These are phyloP conservation scores for Eubasilissa regina DNA, from an alignment of 1,140 invertebrate genomes.

Conservation along the genomic window DNA sequence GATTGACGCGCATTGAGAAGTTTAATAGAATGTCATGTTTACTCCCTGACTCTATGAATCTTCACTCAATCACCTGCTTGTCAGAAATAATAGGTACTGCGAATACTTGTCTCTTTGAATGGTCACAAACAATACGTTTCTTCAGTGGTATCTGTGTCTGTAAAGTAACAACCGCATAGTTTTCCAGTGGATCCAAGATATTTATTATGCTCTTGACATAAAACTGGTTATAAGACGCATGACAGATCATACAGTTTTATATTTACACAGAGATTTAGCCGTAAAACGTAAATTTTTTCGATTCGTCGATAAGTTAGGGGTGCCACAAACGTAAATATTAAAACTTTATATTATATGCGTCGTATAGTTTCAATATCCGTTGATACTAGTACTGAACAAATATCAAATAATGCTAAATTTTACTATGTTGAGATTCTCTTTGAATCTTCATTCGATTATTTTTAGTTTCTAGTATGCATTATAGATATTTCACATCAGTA, in stretches of 20 bases:
- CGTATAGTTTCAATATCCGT: too few species aligned
- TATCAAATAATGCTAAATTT: too few species aligned
- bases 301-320: neutral
- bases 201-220: constrained; percentile 56
- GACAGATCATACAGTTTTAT: constrained; percentile 42
- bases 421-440: too few species aligned
- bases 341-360: too few species aligned
- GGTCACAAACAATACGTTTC: constrained; percentile 17
- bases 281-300: constrained; percentile 30
- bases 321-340: neutral
- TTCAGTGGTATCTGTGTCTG: neutral
- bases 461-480: too few species aligned
- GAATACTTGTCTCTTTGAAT: neutral
- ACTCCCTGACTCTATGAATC: neutral
- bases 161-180: neutral
- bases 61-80: constrained; percentile 19
- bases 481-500: too few species aligned
- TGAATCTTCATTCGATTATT: too few species aligned
- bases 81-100: constrained; percentile 2
- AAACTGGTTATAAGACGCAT: constrained; percentile 46
- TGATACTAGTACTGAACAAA: too few species aligned
- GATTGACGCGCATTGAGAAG: too few species aligned
- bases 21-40: too few species aligned
- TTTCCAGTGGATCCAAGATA: constrained; percentile 39
- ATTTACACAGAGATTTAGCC: constrained; percentile 47